Evolutionary conservation across 2,113 vertebrate genomes (phyloP).

Genomic region (Callipepla californica): DNA sequence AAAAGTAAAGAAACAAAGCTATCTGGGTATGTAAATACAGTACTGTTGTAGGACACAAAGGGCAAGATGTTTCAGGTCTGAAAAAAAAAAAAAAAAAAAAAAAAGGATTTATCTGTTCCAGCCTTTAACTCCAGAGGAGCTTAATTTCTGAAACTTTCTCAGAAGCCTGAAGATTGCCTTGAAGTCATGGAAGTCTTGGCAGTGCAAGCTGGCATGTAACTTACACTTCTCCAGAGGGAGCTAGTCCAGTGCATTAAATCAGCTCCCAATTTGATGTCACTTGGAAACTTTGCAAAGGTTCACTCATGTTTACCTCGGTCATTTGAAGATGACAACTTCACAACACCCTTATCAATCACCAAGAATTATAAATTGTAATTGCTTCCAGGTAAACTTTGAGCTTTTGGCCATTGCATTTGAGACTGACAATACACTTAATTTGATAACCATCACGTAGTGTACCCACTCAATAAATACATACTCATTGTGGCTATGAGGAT

Average conservation of each 20-base stretch:
- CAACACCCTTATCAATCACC: background rate
- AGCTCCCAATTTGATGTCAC: background rate
- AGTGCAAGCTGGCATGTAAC: background rate
- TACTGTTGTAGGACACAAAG: background rate
- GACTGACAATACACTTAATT: background rate
- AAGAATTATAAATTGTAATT: background rate
- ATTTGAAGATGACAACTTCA: background rate
- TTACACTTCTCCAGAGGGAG: background rate
- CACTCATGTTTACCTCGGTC: background rate
- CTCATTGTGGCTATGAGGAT: background rate
- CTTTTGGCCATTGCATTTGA: background rate
- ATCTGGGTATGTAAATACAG: background rate
- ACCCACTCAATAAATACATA: background rate
- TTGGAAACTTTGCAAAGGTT: background rate
- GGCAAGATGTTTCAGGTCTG: fast-evolving
- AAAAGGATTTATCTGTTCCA: background rate
- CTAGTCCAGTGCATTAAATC: background rate
- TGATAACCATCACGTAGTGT: background rate
- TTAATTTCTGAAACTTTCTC: background rate
- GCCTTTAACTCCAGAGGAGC: background rate
- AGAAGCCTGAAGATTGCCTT: background rate
- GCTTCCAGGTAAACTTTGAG: background rate
- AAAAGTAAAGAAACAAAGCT: background rate
- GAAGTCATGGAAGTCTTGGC: background rate
- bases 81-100: background rate